Conservation (phyloP, 2,888 invertebrate species). For the Masnerella sp. region DNA sequence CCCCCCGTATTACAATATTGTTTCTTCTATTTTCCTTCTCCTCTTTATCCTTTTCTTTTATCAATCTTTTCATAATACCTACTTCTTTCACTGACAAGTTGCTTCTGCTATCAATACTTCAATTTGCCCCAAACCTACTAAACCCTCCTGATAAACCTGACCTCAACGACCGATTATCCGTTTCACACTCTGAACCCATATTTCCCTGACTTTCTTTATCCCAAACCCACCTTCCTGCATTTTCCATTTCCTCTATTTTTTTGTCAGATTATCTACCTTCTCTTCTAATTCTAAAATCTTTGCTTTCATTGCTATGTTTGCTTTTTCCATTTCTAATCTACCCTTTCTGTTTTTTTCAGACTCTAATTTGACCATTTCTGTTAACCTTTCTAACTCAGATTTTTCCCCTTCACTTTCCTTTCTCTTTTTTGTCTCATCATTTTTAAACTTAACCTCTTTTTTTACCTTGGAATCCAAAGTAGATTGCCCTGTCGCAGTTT, state of each 20-base stretch:
- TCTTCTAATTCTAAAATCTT: conserved; percentile 1
- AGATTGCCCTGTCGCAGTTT: no score
- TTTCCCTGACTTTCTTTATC: not conserved
- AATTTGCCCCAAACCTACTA: not conserved
- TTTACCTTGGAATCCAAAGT: no score
- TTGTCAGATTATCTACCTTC: not conserved
- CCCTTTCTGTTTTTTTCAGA: not conserved
- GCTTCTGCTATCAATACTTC: not conserved
- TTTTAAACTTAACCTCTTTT: not conserved
- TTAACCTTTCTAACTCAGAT: not conserved
- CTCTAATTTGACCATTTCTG: not conserved
- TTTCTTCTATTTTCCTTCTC: not conserved
- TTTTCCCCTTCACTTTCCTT: not conserved
- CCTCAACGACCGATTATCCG: not conserved
- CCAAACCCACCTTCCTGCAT: no score
- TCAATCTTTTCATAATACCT: not conserved
- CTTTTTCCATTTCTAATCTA: not conserved
- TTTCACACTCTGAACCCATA: not conserved
- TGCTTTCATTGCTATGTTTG: not conserved
- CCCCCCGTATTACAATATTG: not conserved
- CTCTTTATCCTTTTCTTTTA: not conserved
- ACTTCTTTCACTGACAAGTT: not conserved
- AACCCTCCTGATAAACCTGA: no score
- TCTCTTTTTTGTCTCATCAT: not conserved
- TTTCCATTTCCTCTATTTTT: not conserved